Conservation (phyloP, 2,113 vertebrate species). For the Malurus melanocephalus region DNA sequence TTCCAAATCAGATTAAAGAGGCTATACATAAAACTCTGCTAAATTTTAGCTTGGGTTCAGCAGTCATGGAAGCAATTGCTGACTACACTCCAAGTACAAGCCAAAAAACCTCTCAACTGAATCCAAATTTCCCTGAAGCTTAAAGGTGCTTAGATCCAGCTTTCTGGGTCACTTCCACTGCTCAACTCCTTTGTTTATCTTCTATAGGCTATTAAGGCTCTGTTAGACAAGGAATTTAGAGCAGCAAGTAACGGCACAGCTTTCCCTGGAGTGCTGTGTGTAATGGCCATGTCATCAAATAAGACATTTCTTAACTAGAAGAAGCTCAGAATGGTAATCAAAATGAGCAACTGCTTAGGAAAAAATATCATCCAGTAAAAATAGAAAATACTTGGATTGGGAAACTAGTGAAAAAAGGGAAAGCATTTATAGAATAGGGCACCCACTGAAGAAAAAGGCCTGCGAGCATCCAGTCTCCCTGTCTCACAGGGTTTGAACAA, state of each 20-base stretch:
- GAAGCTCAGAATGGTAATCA: neutral
- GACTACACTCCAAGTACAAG: constrained; percentile 22
- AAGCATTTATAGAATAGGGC: neutral
- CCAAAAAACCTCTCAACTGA: constrained; percentile 21
- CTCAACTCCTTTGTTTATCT: constrained; percentile 27
- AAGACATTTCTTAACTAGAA: neutral
- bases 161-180: constrained; percentile 35
- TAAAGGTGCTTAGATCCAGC: constrained; percentile 23
- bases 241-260: neutral
- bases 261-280: neutral
- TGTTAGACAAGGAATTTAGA: neutral
- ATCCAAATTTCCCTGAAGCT: constrained; percentile 37
- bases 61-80: constrained; percentile 31
- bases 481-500: neutral
- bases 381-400: neutral
- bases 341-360: neutral
- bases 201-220: neutral
- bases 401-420: neutral
- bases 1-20: constrained; percentile 40
- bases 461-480: neutral
- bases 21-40: neutral
- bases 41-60: constrained; percentile 25
- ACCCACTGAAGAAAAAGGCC: neutral
- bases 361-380: neutral
- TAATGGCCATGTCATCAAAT: neutral